A percentile compares a stretch with the other conserved stretches of the same genome.
phyloP scores from a whole-genome alignment of 1,140 invertebrate species.

The Sycophaga agraensis region DNA sequence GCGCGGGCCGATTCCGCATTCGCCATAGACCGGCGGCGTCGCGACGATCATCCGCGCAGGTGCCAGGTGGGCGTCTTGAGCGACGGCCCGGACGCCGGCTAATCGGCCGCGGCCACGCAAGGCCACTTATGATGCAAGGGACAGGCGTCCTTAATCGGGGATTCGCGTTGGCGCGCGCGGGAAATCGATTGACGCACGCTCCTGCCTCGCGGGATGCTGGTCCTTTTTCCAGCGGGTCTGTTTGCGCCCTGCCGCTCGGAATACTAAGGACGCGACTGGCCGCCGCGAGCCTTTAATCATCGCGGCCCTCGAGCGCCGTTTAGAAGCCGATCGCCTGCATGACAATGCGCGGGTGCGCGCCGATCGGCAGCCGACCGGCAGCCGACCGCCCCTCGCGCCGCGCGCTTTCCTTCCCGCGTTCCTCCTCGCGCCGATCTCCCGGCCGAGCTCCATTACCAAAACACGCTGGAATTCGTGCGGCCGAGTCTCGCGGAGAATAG shows the following conservation, averaged over 20 bases:
- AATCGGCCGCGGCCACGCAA: constrained; percentile 1
- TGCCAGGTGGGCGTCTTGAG: not conserved
- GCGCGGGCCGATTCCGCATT: constrained; percentile 11
- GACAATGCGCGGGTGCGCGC: no score
- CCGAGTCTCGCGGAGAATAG: no score
- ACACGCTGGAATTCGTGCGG: not conserved
- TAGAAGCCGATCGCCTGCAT: no score
- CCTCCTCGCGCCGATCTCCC: not conserved
- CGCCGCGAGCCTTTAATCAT: no score
- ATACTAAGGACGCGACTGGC: no score
- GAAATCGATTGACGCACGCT: constrained; percentile 14
- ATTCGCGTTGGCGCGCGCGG: constrained; percentile 14
- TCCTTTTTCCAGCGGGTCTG: not conserved
- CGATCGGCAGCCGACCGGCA: not conserved
- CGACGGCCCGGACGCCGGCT: not conserved
- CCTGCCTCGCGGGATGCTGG: not conserved
- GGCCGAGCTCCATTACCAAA: not conserved
- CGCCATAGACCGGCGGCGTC: not conserved
- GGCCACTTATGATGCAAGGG: constrained; percentile 12
- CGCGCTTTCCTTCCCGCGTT: not conserved
- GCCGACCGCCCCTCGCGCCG: not conserved
- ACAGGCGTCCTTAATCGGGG: constrained; percentile 5
- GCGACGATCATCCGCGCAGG: not conserved
- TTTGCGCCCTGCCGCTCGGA: no score
- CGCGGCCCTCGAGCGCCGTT: no score